Evolutionary conservation across 2,797 vertebrate genomes (phyloP), one percentile per base, ranked within the genome.

Genomic region (Darevskia nairensis): DNA sequence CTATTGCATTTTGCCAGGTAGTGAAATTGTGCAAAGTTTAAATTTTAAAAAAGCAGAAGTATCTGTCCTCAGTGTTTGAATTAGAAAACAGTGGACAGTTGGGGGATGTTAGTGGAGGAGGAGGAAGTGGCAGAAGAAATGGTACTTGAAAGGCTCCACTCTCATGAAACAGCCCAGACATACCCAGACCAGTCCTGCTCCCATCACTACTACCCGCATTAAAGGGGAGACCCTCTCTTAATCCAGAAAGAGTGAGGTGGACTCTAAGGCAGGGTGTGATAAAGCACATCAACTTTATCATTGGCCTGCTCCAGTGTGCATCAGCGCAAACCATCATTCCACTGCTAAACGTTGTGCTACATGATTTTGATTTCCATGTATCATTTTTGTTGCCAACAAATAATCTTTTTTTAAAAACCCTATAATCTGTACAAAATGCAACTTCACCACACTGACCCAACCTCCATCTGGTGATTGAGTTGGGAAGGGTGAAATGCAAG

Each of bases 301-400:
- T 27, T 72, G 46, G n/a, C 41, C 23, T 23, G 35, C 27, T 59
- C 35, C 27, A 0, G 3, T 84, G 9, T 75, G 71, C 29, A 87
- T 94, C 89, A 92, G 85, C 82, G 86, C 95, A 95, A 94, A 91
- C 87, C 92, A 89, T 59, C 92, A 3, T 92, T 95, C 80, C 90
- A 89, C 91, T 95, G 93, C 94, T 94, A 93, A 94, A 93, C 85
- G 41, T 1, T 91, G 89, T 92, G 79, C 86, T 87, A 64, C 91
- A 93, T 96, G 90, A 86, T 93, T 91, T 91, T 92, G 80, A 5
- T n/a, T 86, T 94, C 75, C 77, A 85, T 89, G 87, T 95, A 89
- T 94, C 92, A 95, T 86, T 85, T 92, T 93, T 94, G 94, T 94
- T 93, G 94, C 85, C 95, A 96, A 94, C 94, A 95, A 94, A 86